Conservation (phyloP, 35 echinoderm and acorn worm species). For the Strongylocentrotus purpuratus region DNA sequence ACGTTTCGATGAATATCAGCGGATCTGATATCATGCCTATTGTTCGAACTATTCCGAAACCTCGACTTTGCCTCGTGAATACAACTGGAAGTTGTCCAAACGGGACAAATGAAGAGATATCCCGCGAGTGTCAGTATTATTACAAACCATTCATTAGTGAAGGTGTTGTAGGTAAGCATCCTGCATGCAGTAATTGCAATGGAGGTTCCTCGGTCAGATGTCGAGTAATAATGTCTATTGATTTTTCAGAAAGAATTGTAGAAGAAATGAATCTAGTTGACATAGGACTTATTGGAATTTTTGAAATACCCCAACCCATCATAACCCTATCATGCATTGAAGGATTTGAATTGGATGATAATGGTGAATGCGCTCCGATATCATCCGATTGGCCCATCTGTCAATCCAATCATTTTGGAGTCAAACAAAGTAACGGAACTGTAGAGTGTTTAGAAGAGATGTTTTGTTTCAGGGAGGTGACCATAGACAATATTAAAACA, state of each 20-base stretch:
- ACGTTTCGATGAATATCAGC: neutral
- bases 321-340: neutral
- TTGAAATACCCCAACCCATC: neutral
- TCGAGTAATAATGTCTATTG: neutral
- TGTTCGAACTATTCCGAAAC: neutral
- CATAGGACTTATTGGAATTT: neutral
- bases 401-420: neutral
- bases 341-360: neutral
- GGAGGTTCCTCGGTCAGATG: neutral
- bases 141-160: neutral
- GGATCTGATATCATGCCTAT: neutral
- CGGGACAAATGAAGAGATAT: neutral
- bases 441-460: neutral
- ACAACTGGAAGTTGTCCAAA: neutral
- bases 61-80: neutral
- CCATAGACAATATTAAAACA: neutral
- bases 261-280: neutral
- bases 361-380: neutral
- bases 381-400: neutral
- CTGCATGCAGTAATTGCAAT: neutral
- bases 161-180: neutral
- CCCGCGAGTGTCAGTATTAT: neutral
- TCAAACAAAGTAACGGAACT: neutral
- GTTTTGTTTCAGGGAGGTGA: neutral
- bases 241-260: neutral